Evolutionary conservation across 2,888 invertebrate genomes (phyloP).

Genomic region (Melanophora roralis): DNA sequence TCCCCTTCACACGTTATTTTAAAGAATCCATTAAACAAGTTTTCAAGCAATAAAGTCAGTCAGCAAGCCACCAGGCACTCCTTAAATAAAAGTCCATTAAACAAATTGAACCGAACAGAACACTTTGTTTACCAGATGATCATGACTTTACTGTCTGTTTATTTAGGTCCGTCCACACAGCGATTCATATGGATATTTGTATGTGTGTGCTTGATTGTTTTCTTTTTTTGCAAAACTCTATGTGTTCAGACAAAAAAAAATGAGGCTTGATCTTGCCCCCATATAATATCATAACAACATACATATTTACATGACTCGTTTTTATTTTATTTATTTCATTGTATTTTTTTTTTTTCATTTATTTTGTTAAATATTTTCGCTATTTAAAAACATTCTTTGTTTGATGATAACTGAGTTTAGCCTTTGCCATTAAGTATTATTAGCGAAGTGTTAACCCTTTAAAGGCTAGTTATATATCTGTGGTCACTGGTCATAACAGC

Average conservation of each 20-base stretch:
- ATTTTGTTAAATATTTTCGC: conserved; percentile 12
- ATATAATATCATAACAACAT: conserved; percentile 43
- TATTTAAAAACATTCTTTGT: conserved; percentile 50
- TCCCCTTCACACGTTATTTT: background rate
- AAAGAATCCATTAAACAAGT: conserved; percentile 24
- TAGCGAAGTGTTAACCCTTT: conserved; percentile 27
- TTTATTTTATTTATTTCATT: conserved; percentile 41
- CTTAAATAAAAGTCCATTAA: conserved; percentile 28
- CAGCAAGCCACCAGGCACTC: conserved; percentile 43
- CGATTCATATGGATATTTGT: conserved; percentile 29
- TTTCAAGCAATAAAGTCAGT: background rate
- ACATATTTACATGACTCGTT: conserved; percentile 33
- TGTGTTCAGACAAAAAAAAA: conserved; percentile 32
- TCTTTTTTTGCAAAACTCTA: conserved; percentile 26
- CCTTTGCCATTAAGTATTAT: conserved; percentile 30
- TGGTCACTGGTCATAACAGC: too few species aligned
- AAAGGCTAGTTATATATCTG: too few species aligned
- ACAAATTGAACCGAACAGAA: conserved; percentile 29
- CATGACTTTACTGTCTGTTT: conserved; percentile 54
- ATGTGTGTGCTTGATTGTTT: conserved; percentile 8
- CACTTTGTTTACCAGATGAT: conserved; percentile 51
- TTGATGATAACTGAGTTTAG: conserved; percentile 41
- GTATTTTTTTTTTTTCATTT: conserved; percentile 16
- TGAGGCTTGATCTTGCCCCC: conserved; percentile 56
- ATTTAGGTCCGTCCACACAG: conserved; percentile 4